A percentile compares a stretch with the other conserved stretches of the same genome.
Evolutionary conservation across 2,113 vertebrate species (phyloP).

Genomic region (Plectropomus leopardus): DNA sequence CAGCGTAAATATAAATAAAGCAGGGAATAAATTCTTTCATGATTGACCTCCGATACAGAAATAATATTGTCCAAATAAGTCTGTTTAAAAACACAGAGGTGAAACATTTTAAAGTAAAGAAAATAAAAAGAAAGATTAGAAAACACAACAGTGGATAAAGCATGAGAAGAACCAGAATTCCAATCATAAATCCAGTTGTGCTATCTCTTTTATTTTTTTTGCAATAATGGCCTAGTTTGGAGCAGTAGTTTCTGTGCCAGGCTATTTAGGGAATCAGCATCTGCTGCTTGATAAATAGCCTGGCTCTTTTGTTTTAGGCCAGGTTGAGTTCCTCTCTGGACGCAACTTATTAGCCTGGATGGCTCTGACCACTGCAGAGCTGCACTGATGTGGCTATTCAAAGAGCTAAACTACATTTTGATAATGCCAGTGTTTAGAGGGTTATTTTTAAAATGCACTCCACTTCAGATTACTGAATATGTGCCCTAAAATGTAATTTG

Average conservation of each 20-base stretch:
- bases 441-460: too few species aligned
- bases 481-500: too few species aligned
- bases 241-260: slow-evolving; percentile 84
- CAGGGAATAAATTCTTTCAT: slow-evolving; percentile 79
- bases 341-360: slow-evolving; percentile 65
- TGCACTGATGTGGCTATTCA: neutral
- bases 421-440: too few species aligned
- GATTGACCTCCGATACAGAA: slow-evolving; percentile 64
- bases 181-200: slow-evolving; percentile 74
- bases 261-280: slow-evolving; percentile 87
- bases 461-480: too few species aligned
- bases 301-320: slow-evolving; percentile 83
- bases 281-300: slow-evolving; percentile 86
- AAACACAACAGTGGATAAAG: slow-evolving; percentile 32
- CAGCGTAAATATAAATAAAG: slow-evolving; percentile 84
- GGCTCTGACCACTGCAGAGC: slow-evolving; percentile 55
- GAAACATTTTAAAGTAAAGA: slow-evolving; percentile 18
- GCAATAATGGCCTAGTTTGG: slow-evolving; percentile 86
- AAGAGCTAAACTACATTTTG: slow-evolving; percentile 4
- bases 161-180: slow-evolving; percentile 55
- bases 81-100: slow-evolving; percentile 18
- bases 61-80: slow-evolving; percentile 68
- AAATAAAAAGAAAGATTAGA: slow-evolving; percentile 30
- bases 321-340: slow-evolving; percentile 81
- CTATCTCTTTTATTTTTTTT: slow-evolving; percentile 67